A percentile compares a stretch with the other conserved stretches of the same genome.
Conservation (phyloP, 2,797 vertebrate species). For the Merluccius polli region DNA sequence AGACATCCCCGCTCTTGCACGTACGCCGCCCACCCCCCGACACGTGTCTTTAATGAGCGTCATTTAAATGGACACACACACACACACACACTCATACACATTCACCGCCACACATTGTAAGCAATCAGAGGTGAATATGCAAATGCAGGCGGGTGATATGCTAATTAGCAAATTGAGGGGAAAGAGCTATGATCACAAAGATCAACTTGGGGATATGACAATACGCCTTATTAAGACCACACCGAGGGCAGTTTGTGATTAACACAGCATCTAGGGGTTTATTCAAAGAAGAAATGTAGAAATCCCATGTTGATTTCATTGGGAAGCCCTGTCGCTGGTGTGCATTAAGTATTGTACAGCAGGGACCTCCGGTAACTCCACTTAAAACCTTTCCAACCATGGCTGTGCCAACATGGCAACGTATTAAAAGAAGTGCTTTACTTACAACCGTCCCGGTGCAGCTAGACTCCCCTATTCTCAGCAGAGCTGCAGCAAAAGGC, state of each 20-base stretch:
- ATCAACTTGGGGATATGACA: neutral
- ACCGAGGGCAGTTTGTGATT: neutral
- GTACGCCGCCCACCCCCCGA: too few species aligned
- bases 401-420: neutral
- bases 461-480: neutral
- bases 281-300: neutral
- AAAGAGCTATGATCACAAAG: neutral
- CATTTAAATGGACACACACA: neutral
- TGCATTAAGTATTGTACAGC: neutral
- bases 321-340: neutral
- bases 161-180: neutral
- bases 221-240: neutral
- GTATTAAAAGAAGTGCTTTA: neutral
- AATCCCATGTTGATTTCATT: neutral
- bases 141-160: neutral
- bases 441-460: neutral
- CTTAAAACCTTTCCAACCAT: neutral
- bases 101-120: neutral
- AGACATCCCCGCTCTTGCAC: too few species aligned
- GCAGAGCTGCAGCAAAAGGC: neutral
- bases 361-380: neutral
- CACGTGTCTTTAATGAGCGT: neutral
- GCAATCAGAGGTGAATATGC: neutral
- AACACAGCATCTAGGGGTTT: neutral
- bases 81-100: conserved; percentile 10